These are phyloP conservation scores for Tetraneura akinire DNA, from an alignment of 1,140 invertebrate species.

Conservation along the genomic window DNA sequence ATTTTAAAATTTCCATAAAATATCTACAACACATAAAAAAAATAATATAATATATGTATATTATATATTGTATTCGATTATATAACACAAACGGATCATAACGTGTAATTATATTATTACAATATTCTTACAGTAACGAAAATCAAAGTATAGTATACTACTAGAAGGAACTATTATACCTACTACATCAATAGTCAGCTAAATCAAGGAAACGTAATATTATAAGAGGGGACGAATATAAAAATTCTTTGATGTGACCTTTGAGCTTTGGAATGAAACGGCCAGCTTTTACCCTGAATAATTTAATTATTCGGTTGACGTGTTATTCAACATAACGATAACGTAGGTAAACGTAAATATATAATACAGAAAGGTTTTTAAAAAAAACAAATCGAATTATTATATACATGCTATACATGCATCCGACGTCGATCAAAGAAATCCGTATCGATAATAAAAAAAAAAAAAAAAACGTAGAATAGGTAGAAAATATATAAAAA, in stretches of 20 bases:
- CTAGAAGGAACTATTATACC: neutral
- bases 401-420: too few species aligned
- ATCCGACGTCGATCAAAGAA: neutral
- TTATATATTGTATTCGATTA: neutral
- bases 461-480: too few species aligned
- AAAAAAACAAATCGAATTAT: neutral
- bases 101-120: neutral
- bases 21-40: neutral
- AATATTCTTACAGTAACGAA: neutral
- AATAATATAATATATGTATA: neutral
- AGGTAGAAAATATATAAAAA: conserved; percentile 5
- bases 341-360: too few species aligned
- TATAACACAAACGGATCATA: neutral
- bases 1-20: conserved; percentile 6
- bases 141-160: neutral
- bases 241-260: conserved; percentile 1
- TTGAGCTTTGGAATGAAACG: neutral
- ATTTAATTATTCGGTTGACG: conserved; percentile 4
- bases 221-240: neutral
- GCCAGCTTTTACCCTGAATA: neutral
- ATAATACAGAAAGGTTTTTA: neutral
- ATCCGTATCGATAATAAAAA: neutral
- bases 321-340: neutral
- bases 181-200: neutral
- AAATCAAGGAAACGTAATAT: neutral